Base-by-base conservation (phyloP, 1,140 invertebrate genomes). In the Hermetia illucens region DNA sequence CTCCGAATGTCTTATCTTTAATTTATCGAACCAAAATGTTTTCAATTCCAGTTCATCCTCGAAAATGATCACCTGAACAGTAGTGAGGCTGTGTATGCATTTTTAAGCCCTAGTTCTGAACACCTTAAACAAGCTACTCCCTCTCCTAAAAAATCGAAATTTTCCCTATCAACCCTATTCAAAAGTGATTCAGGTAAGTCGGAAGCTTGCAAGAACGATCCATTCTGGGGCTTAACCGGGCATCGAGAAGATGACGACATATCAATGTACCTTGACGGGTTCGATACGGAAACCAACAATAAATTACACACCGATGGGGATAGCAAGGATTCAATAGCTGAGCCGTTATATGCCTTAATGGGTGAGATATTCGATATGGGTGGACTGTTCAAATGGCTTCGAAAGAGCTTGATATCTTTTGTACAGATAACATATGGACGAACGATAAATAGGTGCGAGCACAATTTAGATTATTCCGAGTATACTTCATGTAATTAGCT, bases 361-460 rank as follows among this genome's bases (percentile, higher is more conserved):
- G 83, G 80, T 33, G 88, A 93, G 68, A 72, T 90, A 40, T 93
- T 91, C 58, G 87, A 93, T 58, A 74, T 90, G 62, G 68, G 79
- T 44, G 87, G 87, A 1, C 77, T 89, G 19, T 88, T 89, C 58
- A 79, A 82, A 35, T 89, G 84, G 76, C 64, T 93, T 10, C 62
- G 88, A 43, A 79, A 80, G 49, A 89, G 83, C 19, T 66, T 93
- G 4, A 90, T 94, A 42, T 81, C 79, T 6, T 92, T 92, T 63
- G 87, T 93, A 5, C 88, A 94, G 62, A 81, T 91, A 32, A 87
- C 84, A 1, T 93, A 88, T 62, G 87, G 87, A 5, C 68, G 84
- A 41, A 91, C 85, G 17, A 92, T 93, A 32, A 92, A 90, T 56
- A 79, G 80, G 72, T 82, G 53, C n/a, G n/a, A n/a, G n/a, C n/a